These are phyloP conservation scores for Sinopyrophorus schimmeli DNA, from an alignment of 2,888 invertebrate genomes.

Conservation along the genomic window DNA sequence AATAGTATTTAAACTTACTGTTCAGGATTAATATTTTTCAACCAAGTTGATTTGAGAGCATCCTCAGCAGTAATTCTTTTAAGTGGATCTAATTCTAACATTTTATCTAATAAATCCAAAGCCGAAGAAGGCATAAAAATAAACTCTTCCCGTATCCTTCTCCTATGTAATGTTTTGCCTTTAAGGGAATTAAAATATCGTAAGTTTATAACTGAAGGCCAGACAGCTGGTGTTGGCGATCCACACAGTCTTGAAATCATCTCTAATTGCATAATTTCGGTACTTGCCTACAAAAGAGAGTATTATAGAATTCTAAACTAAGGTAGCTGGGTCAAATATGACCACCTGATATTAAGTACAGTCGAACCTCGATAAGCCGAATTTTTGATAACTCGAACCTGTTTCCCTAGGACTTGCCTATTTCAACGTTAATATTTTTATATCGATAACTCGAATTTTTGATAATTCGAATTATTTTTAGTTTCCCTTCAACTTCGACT, in stretches of 20 bases:
- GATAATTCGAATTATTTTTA: no score
- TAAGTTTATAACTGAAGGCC: constrained; percentile 94
- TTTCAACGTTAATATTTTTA: no score
- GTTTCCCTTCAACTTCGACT: no score
- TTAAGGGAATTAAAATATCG: constrained; percentile 91
- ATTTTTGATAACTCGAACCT: no score
- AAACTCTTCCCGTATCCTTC: constrained; percentile 91
- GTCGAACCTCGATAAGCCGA: no score
- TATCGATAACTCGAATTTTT: no score
- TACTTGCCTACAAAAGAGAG: constrained; percentile 70
- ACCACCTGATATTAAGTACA: no score
- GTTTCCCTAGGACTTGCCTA: no score
- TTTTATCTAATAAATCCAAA: constrained; percentile 88
- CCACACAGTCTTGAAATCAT: constrained; percentile 94
- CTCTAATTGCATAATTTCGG: constrained; percentile 92
- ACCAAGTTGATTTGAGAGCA: constrained; percentile 90
- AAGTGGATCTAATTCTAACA: constrained; percentile 95
- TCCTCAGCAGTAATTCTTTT: constrained; percentile 92
- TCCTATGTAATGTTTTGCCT: constrained; percentile 86
- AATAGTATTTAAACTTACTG: constrained; percentile 65
- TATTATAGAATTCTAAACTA: background rate
- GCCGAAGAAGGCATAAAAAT: constrained; percentile 87
- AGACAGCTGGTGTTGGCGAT: constrained; percentile 92
- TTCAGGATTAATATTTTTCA: constrained; percentile 87
- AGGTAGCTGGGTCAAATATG: no score